Evolutionary conservation across 2,113 vertebrate genomes (phyloP).

Genomic region (Zosterops japonicus): DNA sequence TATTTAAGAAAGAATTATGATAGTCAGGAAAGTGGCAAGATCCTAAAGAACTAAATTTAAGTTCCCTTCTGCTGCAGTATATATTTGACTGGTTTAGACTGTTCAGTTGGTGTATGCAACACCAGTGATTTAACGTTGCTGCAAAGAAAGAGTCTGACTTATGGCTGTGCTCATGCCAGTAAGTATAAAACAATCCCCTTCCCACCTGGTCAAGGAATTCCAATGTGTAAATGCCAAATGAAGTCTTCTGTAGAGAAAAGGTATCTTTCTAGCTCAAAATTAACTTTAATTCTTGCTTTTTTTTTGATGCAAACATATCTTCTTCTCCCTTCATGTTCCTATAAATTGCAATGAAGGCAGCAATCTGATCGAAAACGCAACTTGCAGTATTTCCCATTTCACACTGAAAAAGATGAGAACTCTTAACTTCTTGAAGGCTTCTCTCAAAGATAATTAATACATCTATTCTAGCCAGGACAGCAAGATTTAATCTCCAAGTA

Average conservation of each 20-base stretch:
- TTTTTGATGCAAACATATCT: background rate
- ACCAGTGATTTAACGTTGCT: background rate
- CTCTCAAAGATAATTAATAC: slow-evolving; percentile 30
- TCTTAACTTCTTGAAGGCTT: background rate
- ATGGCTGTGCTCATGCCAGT: background rate
- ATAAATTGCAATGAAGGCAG: background rate
- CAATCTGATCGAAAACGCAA: background rate
- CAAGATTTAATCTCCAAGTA: slow-evolving; percentile 37
- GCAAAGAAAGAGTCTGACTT: background rate
- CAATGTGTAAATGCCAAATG: background rate
- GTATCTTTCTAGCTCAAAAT: background rate
- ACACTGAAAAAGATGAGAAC: background rate
- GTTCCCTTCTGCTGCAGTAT: background rate
- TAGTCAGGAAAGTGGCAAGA: background rate
- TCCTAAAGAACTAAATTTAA: background rate
- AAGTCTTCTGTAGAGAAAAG: background rate
- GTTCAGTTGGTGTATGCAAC: background rate
- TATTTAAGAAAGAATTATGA: background rate
- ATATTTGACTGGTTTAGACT: background rate
- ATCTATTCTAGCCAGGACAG: background rate
- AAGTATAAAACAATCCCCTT: background rate
- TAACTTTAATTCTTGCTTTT: background rate
- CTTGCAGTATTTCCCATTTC: background rate
- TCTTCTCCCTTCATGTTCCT: background rate
- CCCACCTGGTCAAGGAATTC: background rate